Evolutionary conservation across 2,113 vertebrate species (phyloP), one percentile per base, ranked within the genome.

Genomic region (Erinaceus europaeus): DNA sequence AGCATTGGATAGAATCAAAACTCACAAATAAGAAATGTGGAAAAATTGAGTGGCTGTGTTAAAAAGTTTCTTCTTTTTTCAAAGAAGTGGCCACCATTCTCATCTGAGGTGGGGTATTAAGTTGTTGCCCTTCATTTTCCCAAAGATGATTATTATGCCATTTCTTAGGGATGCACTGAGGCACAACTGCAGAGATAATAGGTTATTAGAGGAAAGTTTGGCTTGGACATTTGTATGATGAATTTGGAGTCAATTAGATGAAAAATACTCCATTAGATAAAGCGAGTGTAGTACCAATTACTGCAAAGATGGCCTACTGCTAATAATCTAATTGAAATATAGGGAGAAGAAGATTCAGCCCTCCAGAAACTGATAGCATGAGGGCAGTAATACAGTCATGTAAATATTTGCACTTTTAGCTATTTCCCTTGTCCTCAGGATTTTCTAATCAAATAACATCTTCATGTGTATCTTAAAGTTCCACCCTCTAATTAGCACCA

Each of bases 241-340:
- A 96, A 96, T 97, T 96, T 96, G 84, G 94, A 97, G 96, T 97
- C 97, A 97, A 97, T 98, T 98, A 97, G 95, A 97, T 95, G 94
- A 97, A 97, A 97, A 97, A 96, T 97, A 95, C 78, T 96, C 93
- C 94, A 97, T 96, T 97, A 97, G 95, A 96, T 96, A 97, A 97
- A 97, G 95, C 91, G 91, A 96, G 95, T 94, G 84, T 96, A 95
- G 84, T 96, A 95, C 94, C 96, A 97, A 97, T 97, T 97, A 97
- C 91, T 84, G 59, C 94, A 84, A 94, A 93, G 94, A 96, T 96
- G 91, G 94, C 86, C 93, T 95, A 95, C 67, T 95, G 95, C 93
- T 97, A 97, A 97, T 93, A 95, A 94, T 88, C 91, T 96, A 97
- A 97, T 97, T 96, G 96, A 97, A 97, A 97, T 97, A 96, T 96